Evolutionary conservation across 1,140 invertebrate genomes (phyloP), one percentile per base, ranked within the genome.

Genomic region (Drosophila pectinifera): DNA sequence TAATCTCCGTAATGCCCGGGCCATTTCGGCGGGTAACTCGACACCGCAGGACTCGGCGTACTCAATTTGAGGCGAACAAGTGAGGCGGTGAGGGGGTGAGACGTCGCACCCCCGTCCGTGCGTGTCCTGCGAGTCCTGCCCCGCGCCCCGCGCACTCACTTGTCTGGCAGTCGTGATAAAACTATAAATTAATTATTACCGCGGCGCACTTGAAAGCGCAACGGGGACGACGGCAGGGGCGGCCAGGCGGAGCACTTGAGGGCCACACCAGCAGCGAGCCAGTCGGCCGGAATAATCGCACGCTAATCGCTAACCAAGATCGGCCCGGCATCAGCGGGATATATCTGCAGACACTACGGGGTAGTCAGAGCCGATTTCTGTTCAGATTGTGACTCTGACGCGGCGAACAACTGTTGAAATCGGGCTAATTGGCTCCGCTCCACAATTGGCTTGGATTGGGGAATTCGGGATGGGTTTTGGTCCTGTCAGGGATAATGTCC

Each of bases 181-280:
- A 91, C 90, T 91, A 91, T 91, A 91, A 91, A 91, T 91, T 91
- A 91, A 91, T 91, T 91, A 91, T 85, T 85, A 74, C 86, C 77
- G 83, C 86, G 90, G 86, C 80, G 90, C 90, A 90, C 78, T 91
- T 89, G 80, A 91, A 79, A 85, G 80, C 56, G 58, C 73, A 81
- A 63, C 74, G 64, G 10, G 28, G 6, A 7, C 26, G 26, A 31
- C 28, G 10, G 28, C 68, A 34, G 43, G 38, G 16, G 26, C 5
- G 22, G 39, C 22, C 39, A 22, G 41, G 42, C 57, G 28, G 63
- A 76, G 80, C 78, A 91, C 74, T 91, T 91, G 78, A 80, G 61
- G 42, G 73, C 80, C 63, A 91, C 88, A 91, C 91, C 81, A 75
- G 31, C 73, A 68, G 75, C 22, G 79, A 67, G 59, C 49, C 78